A percentile compares a stretch with the other conserved stretches of the same genome.
Evolutionary conservation across 2,797 vertebrate genomes (phyloP).

Genomic region (Sebastolobus altivelis): DNA sequence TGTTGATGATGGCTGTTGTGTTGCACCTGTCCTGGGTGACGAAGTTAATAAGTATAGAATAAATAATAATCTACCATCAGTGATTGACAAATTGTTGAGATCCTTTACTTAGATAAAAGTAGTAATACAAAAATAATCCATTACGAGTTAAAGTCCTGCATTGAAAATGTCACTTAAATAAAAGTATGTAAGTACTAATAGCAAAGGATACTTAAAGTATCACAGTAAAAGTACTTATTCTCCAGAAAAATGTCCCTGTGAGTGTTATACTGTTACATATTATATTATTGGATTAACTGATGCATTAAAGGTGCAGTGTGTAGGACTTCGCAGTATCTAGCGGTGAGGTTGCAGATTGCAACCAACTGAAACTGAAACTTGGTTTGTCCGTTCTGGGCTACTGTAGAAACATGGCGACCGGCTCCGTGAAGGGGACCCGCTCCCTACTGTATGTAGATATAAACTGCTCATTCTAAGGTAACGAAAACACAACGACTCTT

Average conservation of each 20-base stretch:
- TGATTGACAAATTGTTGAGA: not conserved
- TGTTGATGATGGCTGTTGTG: not conserved
- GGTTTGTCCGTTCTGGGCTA: no score
- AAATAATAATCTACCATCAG: not conserved
- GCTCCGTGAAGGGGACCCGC: no score
- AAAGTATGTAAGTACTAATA: not conserved
- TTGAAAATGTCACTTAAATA: not conserved
- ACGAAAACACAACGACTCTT: no score
- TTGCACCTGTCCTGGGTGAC: not conserved
- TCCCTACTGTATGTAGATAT: no score
- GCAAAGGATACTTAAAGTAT: not conserved
- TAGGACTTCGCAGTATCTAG: no score
- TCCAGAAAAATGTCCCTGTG: not conserved
- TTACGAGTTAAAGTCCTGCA: not conserved
- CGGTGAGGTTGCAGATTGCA: no score
- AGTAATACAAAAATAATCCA: not conserved
- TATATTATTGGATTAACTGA: not conserved
- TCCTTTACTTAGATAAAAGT: not conserved
- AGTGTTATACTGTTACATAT: not conserved
- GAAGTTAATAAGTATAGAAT: not conserved
- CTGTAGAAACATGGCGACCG: no score
- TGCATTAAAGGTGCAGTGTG: no score
- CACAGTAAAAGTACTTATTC: not conserved
- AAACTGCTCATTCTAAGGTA: no score
- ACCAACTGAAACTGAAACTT: no score